Evolutionary conservation across 2,113 vertebrate species (phyloP).

Genomic region (Equus quagga): DNA sequence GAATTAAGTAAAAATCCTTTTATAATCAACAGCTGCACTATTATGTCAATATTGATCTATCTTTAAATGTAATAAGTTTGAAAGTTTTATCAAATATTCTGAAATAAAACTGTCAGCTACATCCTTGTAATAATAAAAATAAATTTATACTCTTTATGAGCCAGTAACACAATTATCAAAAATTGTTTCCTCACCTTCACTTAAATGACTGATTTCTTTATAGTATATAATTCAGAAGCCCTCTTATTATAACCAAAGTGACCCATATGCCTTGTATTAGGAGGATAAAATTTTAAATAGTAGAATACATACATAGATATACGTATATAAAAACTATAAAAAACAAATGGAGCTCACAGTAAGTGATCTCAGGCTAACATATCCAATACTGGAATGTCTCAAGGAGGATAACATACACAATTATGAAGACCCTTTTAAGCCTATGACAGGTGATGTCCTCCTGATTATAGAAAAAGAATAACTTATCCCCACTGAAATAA

Average conservation of each 20-base stretch:
- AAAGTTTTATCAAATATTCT: conserved; percentile 57
- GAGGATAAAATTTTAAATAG: not conserved
- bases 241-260: not conserved
- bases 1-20: conserved; percentile 36
- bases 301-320: not conserved
- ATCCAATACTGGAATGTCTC: not conserved
- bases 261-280: not conserved
- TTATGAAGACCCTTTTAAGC: not conserved
- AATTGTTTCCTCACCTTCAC: not conserved
- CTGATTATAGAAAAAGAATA: not conserved
- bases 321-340: not conserved
- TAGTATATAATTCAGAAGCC: conserved; percentile 15
- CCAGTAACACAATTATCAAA: conserved; percentile 20
- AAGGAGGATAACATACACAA: not conserved
- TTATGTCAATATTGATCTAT: conserved; percentile 1
- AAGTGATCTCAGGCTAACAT: not conserved
- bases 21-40: not conserved
- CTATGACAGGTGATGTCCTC: not conserved
- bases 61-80: conserved; percentile 45
- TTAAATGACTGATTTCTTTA: conserved; percentile 36
- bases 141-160: conserved; percentile 27
- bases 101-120: conserved; percentile 46
- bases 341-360: not conserved
- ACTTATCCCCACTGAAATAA: not conserved
- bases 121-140: conserved; percentile 45